phyloP scores from a whole-genome alignment of 2,888 invertebrate species.

The Chesias legatella region DNA sequence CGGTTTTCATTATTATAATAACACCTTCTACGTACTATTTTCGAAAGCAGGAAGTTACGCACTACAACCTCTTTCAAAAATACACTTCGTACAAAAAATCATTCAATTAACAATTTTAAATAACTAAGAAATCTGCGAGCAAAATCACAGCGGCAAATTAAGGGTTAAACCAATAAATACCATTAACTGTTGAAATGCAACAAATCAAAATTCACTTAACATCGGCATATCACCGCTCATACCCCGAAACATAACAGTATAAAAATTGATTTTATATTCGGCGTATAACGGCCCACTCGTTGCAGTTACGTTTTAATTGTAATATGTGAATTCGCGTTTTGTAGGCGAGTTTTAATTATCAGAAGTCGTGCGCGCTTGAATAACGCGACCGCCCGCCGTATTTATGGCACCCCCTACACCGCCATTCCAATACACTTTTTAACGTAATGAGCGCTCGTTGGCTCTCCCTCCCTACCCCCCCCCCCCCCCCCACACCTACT shows the following conservation, averaged over 20 bases:
- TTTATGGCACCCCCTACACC: slow-evolving; percentile 68
- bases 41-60: too few relatives aligned
- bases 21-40: too few relatives aligned
- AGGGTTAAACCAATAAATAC: too few relatives aligned
- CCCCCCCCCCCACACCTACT: slow-evolving; percentile 14
- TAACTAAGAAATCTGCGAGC: too few relatives aligned
- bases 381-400: slow-evolving; percentile 80
- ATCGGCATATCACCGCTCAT: slow-evolving; percentile 18
- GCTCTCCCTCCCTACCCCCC: slow-evolving; percentile 29
- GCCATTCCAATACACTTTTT: slow-evolving; percentile 78
- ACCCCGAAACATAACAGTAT: slow-evolving; percentile 29
- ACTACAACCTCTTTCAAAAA: too few relatives aligned
- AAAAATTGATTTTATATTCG: slow-evolving; percentile 52
- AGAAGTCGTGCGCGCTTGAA: slow-evolving; percentile 74
- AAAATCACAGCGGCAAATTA: too few relatives aligned
- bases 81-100: too few relatives aligned
- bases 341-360: slow-evolving; percentile 80
- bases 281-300: slow-evolving; percentile 56
- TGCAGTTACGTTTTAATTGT: slow-evolving; percentile 75
- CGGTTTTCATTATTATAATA: too few relatives aligned
- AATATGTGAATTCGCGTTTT: slow-evolving; percentile 77
- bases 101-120: too few relatives aligned
- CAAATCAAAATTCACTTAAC: slow-evolving; percentile 17
- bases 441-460: slow-evolving; percentile 74
- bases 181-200: background rate